Conservation (phyloP, 2,888 invertebrate species). For the Erebia ligea region DNA sequence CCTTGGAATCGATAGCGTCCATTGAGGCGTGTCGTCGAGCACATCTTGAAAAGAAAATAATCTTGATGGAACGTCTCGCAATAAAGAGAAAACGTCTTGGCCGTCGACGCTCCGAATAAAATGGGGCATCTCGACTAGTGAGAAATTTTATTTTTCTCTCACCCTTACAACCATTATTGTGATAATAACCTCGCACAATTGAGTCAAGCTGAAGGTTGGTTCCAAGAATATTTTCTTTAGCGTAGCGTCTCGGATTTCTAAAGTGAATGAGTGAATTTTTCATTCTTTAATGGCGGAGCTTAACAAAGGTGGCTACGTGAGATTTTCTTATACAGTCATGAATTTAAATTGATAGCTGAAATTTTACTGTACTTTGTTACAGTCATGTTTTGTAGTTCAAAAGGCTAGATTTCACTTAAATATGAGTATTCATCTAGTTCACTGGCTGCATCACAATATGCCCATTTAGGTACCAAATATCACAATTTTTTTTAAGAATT, state of each 20-base stretch:
- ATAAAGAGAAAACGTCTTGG: constrained; percentile 63
- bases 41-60: constrained; percentile 69
- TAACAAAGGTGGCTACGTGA: constrained; percentile 16
- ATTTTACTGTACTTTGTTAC: not conserved
- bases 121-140: constrained; percentile 57
- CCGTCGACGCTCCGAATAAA: constrained; percentile 59
- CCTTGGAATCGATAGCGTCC: constrained; percentile 60
- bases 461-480: not conserved
- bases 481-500: not conserved
- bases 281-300: constrained; percentile 9
- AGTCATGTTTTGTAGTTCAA: not conserved
- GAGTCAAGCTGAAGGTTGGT: constrained; percentile 23
- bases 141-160: constrained; percentile 62
- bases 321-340: constrained; percentile 1
- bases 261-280: constrained; percentile 18
- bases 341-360: constrained; percentile 16
- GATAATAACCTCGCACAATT: constrained; percentile 59
- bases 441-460: not conserved
- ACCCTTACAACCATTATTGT: constrained; percentile 59
- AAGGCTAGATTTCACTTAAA: not conserved
- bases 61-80: constrained; percentile 73
- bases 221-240: constrained; percentile 20
- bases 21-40: constrained; percentile 57
- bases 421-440: not conserved
- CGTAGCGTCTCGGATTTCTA: constrained; percentile 22